These are phyloP conservation scores for Anisognathus igniventris DNA, from an alignment of 2,797 vertebrate species.

Conservation along the genomic window DNA sequence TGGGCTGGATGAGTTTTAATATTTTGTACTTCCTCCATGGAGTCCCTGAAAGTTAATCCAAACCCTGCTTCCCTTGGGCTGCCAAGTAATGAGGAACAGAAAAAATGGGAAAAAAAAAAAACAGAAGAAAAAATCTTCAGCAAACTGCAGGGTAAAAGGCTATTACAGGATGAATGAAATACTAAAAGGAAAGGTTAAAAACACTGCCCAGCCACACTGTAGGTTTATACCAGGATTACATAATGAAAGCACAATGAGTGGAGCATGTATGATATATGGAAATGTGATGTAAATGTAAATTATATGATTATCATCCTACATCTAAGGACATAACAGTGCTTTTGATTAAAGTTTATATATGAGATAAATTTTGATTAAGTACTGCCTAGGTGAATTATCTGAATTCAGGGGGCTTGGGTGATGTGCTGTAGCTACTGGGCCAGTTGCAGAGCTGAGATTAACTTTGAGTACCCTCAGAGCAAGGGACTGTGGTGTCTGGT, in stretches of 20 bases:
- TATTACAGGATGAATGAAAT: neutral
- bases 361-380: neutral
- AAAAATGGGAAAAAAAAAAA: neutral
- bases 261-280: neutral
- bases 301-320: neutral
- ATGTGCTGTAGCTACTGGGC: neutral
- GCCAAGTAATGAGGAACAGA: neutral
- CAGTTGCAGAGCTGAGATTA: neutral
- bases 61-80: neutral
- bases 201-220: neutral
- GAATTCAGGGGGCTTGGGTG: neutral
- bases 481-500: accelerated
- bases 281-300: neutral
- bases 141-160: neutral
- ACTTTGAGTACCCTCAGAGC: neutral
- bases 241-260: neutral
- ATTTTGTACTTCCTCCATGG: neutral
- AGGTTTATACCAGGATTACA: neutral
- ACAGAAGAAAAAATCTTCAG: neutral
- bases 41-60: slow-evolving; percentile 4
- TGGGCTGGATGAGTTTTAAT: neutral
- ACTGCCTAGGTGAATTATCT: neutral
- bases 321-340: neutral
- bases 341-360: neutral
- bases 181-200: neutral